Evolutionary conservation across 1,140 invertebrate genomes (phyloP), one percentile per base, ranked within the genome.

Genomic region (Rhagoletis zephyria): DNA sequence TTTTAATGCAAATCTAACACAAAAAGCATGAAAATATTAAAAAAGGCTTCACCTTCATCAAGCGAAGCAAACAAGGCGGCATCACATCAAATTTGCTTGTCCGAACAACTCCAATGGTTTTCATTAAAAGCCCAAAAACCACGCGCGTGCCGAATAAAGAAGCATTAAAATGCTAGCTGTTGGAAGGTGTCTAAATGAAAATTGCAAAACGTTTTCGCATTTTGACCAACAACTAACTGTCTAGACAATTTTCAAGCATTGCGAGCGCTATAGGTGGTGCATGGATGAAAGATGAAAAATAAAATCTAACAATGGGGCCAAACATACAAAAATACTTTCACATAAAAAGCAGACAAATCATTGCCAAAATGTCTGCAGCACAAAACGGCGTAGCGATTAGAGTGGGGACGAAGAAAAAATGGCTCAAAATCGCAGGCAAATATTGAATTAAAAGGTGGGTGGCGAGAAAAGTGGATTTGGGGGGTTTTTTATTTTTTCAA

Each of bases 191-290:
- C 42, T 56, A 56, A 81, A 56, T 56, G 48, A 59, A 81, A 56
- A 81, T 81, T 59, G 74, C 45, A 56, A 30, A 56, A 81, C 74
- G 45, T 81, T 81, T 56, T 19, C 16, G 74, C 56, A 81, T 81
- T 81, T 81, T 81, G n/a, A 81, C 74, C 74, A 81, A 81, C 74
- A 56, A 59, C 74, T 81, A 81, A 81, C 45, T 81, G 74, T 81
- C 74, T 81, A 81, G 74, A 81, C 74, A 56, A 81, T 81, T 56
- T 12, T 45, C 30, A 1, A 19, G 48, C 48, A 30, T 19, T 81
- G 48, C 48, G 14, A 56, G 42, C 30, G 30, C 16, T 42, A 30
- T 30, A 30, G 30, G 74, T 56, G 74, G n/a, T 51, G 14, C 56
- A 10, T 14, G 7, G 67, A 16, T 12, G 12, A 63, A 63, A 63